Base-by-base conservation (phyloP, 2,797 vertebrate species). In the Prunella strophiata region DNA sequence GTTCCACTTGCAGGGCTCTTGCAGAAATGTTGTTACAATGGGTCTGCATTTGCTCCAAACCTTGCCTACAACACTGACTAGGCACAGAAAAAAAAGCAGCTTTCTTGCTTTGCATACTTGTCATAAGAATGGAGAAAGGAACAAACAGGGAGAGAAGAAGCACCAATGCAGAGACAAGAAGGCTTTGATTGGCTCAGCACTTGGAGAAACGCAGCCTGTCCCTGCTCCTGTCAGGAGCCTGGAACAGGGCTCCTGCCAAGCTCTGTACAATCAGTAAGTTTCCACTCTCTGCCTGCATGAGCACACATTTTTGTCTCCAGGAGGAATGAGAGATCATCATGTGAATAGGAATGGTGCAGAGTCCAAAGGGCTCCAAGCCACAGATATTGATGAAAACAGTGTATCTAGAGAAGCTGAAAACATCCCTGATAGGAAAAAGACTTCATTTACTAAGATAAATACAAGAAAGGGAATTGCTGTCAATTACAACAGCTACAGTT, bases 321-420 rank as follows among this genome's bases (percentile, higher is more conserved):
- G 55, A 93, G 71, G 57, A 89, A 59, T 50, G 81, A 11, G 29
- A 89, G 51, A 94, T 48, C 54, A 93, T 71, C 73, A 89, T 52
- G 78, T 89, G 83, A 91, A 94, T 13, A 75, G 48, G 63, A 93
- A 51, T 55, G n/a, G 86, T 72, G 43, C 80, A 93, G 78, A 85
- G 89, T 93, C 57, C 83, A 95, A 94, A 94, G 93, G 80, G 80
- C 86, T 78, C 48, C 80, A 79, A 79, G 65, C 40, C 50, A 43
- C 52, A 40, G 57, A 48, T 65, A 88, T 1, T 34, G n/a, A 76
- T 26, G 58, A 65, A 12, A 91, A 36, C 70, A 85, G 14, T 13
- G 14, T n/a, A 43, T 16, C 27, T 36, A 32, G 40, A 19, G 27
- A 70, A 68, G 29, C 2, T 66, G 27, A 82, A 89, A 91, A 54